phyloP scores from a whole-genome alignment of 2,797 vertebrate genomes.

The Cottoperca gobio region DNA sequence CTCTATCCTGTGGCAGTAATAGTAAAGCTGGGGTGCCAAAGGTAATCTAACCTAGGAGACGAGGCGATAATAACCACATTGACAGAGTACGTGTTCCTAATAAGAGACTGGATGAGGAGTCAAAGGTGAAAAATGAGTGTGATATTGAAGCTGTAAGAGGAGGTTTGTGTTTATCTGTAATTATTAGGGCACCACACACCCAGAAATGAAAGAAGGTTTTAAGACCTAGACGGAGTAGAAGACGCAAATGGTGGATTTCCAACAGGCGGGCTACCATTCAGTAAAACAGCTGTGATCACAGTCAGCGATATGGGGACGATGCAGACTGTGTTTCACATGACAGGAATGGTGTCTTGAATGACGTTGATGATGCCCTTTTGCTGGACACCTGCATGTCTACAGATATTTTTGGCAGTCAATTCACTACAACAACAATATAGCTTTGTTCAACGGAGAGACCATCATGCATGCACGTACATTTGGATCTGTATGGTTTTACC shows the following conservation, averaged over 20 bases:
- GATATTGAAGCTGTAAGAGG: constrained; percentile 75
- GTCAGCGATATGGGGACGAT: constrained; percentile 14
- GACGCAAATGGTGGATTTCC: constrained; percentile 46
- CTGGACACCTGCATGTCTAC: not conserved
- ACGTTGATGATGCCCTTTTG: not conserved
- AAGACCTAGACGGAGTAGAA: constrained; percentile 27
- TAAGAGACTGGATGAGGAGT: constrained; percentile 81
- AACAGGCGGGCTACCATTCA: constrained; percentile 8
- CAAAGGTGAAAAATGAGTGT: constrained; percentile 86
- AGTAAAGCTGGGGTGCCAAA: constrained; percentile 72
- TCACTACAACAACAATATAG: constrained; percentile 10
- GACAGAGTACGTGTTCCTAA: constrained; percentile 80
- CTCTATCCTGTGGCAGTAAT: constrained; percentile 54
- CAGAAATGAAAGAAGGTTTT: constrained; percentile 50
- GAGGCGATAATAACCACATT: constrained; percentile 81
- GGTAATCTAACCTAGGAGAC: constrained; percentile 82
- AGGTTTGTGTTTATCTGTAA: constrained; percentile 70
- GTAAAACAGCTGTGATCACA: constrained; percentile 33
- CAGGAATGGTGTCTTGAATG: not conserved
- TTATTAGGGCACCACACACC: constrained; percentile 61
- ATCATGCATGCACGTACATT: not conserved
- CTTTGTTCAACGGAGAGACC: constrained; percentile 7
- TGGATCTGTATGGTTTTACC: constrained; percentile 4
- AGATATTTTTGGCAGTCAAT: constrained; percentile 5
- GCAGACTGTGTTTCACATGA: constrained; percentile 26